Base-by-base conservation (phyloP, 1,140 invertebrate species). In the Pseudomyrmex cubaensis region DNA sequence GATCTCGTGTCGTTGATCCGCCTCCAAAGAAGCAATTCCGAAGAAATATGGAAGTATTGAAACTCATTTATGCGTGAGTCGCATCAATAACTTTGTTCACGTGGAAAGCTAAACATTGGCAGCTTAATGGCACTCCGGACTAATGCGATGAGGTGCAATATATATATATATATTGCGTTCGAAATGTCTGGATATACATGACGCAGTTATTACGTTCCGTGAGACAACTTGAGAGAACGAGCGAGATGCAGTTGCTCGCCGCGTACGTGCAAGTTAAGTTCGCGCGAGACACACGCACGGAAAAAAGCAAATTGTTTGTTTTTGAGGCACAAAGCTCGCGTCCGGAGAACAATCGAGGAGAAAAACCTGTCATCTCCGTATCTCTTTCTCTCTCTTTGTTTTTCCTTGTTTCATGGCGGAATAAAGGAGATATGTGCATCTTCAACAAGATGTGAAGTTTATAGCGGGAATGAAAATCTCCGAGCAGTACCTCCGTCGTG, bases 1-100 rank as follows among this genome's bases (percentile, higher is more conserved):
- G 69, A 74, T 74, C 78, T 50, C 78, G 78, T 82, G 78, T 82
- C 78, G 85, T 87, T 87, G 82, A 63, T 57, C 82, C 59, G 62
- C 69, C 56, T 74, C 62, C 69, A 74, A 73, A 77, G 63, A 85
- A 63, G 59, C 56, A 69, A 64, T 78, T 75, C 62, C 74, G 46
- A 69, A 57, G 63, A 20, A 54, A 80, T 69, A 64, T 9, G 62
- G n/a, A 84, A 75, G 56, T 63, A 61, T 72, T 75, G 57, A 80
- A 87, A 75, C 74, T 87, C 67, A 61, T 70, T 75, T 72, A 48
- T 67, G 69, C 67, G 72, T 69, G 52, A 75, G 78, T 74, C 78
- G 70, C 72, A 82, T 84, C 61, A n/a, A 75, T 69, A 76, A 72
- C 78, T 83, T 78, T 35, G 15, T 56, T 46, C 76, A 15, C 25